These are phyloP conservation scores for Mormyrops attenuatus DNA, from an alignment of 2,797 vertebrate species.

Conservation along the genomic window DNA sequence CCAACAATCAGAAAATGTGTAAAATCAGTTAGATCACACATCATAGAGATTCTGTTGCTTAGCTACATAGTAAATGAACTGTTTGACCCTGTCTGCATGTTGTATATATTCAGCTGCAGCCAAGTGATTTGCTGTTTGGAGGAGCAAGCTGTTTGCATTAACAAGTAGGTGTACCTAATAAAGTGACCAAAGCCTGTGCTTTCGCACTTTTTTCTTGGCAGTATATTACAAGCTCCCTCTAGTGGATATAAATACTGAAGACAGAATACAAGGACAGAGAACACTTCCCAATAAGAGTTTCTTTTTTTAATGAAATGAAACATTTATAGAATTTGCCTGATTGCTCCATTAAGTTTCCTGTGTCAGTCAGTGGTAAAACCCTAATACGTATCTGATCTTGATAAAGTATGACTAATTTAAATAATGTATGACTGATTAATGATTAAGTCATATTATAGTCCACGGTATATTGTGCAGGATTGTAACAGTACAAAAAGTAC, in stretches of 20 bases:
- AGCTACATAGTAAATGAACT: background rate
- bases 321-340: background rate
- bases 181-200: constrained; percentile 9
- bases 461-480: background rate
- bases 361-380: background rate
- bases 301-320: background rate
- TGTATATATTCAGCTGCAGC: background rate
- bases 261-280: background rate
- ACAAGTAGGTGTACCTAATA: background rate
- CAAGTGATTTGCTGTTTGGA: background rate
- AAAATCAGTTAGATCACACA: background rate
- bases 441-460: constrained; percentile 9
- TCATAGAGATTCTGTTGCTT: background rate
- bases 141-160: background rate
- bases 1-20: background rate
- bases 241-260: constrained; percentile 50
- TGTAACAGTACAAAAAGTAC: background rate
- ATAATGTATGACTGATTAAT: constrained; percentile 11
- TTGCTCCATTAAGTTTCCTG: background rate
- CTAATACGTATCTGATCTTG: background rate
- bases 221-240: constrained; percentile 66
- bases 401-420: constrained; percentile 5
- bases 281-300: background rate
- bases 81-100: background rate
- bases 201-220: constrained; percentile 1